Evolutionary conservation across 53 echinoderm and acorn worm species (phyloP).

Genomic region (Crossaster papposus): DNA sequence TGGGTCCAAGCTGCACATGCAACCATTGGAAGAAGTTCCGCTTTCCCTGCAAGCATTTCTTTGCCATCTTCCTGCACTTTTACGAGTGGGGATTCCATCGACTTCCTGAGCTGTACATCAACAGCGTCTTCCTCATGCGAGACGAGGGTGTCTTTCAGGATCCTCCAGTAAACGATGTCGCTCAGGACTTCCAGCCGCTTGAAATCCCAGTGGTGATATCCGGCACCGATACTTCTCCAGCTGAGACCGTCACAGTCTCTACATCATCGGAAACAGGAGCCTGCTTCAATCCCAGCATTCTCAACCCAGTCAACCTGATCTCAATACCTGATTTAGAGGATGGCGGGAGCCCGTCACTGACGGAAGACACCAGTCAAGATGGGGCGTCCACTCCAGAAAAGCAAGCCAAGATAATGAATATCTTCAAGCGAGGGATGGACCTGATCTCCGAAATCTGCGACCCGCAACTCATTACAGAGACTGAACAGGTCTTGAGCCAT

Average conservation of each 20-base stretch:
- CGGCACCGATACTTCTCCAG: slow-evolving; percentile 17
- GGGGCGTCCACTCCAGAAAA: neutral
- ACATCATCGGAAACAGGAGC: slow-evolving; percentile 26
- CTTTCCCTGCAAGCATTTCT: slow-evolving; percentile 65
- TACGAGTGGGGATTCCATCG: slow-evolving; percentile 55
- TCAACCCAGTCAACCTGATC: slow-evolving; percentile 45
- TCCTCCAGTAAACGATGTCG: neutral
- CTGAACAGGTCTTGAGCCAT: slow-evolving; percentile 44
- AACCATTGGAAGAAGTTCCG: slow-evolving; percentile 39
- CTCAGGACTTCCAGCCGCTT: slow-evolving; percentile 44
- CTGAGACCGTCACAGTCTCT: slow-evolving; percentile 34
- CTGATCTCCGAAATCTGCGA: slow-evolving; percentile 51
- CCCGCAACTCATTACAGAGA: slow-evolving; percentile 45
- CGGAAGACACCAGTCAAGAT: neutral
- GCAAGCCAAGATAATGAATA: slow-evolving; percentile 38
- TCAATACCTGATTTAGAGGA: slow-evolving; percentile 41
- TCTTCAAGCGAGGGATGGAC: slow-evolving; percentile 58
- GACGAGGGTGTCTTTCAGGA: slow-evolving; percentile 45
- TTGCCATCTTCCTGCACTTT: slow-evolving; percentile 44
- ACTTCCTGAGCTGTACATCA: slow-evolving; percentile 44
- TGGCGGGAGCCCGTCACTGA: neutral
- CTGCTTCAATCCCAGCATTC: slow-evolving; percentile 32
- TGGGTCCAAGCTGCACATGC: slow-evolving; percentile 57
- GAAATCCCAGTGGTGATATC: slow-evolving; percentile 49
- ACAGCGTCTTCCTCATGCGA: slow-evolving; percentile 53